Base-by-base conservation (phyloP, 2,888 invertebrate species). In the Ochropacha duplaris region DNA sequence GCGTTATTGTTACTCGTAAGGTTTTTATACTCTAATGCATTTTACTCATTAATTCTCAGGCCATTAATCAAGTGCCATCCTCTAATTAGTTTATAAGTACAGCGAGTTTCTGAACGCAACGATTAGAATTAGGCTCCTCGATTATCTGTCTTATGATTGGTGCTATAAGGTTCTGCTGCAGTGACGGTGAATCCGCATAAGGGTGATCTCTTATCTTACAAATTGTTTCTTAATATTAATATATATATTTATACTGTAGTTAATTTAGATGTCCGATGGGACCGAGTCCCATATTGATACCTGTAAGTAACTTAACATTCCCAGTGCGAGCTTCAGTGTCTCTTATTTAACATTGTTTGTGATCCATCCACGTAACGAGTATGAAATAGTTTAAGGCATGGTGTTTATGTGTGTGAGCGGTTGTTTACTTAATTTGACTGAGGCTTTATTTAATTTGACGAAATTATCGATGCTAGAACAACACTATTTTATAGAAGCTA, bases 11-110 rank as follows among this genome's bases (percentile, higher is more conserved):
- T 68, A 80, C 74, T 78, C 86, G 67, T 86, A 86, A 86, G 87
- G 72, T 81, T 83, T 44, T 44, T 84, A 84, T 86, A 87, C 82
- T 91, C 83, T 91, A 87, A 89, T 92, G 90, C 91, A 92, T 92
- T 92, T 92, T 92, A 92, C 88, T 89, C 88, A 88, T 86, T 84
- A 90, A 92, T 90, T 92, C 88, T 90, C 91, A 91, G 92, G 92
- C 92, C 92, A 92, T 92, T 90, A 87, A 87, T 82, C 78, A 87
- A 89, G 92, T 92, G 92, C 92, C 92, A 92, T 92, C 88, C 88
- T 88, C 86, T 90, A 83, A 81, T 71, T 91, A 91, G 89, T 81
- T 85, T 76, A 31, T 31, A 91, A 88, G 90, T 87, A 80, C 84
- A 86, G 84, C 79, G 79, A 83, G 81, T 83, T 83, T 85, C 84